Base-by-base conservation (phyloP, 2,113 vertebrate genomes). In the Canis aureus region DNA sequence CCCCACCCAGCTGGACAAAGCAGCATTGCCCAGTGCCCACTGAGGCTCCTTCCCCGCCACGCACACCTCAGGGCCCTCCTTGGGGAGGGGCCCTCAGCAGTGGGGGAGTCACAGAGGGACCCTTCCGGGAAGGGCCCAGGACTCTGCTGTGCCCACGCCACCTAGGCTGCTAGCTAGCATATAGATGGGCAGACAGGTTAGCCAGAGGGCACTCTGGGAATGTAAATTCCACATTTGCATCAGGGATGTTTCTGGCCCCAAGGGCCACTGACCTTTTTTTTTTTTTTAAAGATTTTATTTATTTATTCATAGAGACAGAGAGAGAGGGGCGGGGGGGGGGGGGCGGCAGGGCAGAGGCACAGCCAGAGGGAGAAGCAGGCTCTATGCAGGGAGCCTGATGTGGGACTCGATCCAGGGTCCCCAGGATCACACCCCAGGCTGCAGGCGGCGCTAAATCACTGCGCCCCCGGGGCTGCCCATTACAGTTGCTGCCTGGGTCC, bases 191-290 rank as follows among this genome's bases (percentile, higher is more conserved):
- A 10, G 84, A 83, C 85, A 5, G 73, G 76, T 71, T 0, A 89
- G 96, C 93, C 97, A 93, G 95, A 81, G 22, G 97, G 81, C 93
- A 55, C 79, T 76, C 60, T 78, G 7, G 35, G 89, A 96, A 86
- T 96, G 97, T 98, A 98, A 98, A 98, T 98, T 97, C 82, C 97
- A 97, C 98, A 96, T 98, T 98, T 97, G 96, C 97, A 98, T 98
- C 11, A 4, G 71, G 89, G 81, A 59, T 64, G 89, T 15, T 96
- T 86, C 64, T 2, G 29, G 96, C 64, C 94, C 95, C 91, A 23
- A 27, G 91, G 78, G 87, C 97, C 4, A 16, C 89, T 98, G 98
- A 97, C 97, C 93, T 98, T 97, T 43, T 43, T 43, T 43, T 43
- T 43, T 43, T 43, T 1, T 43, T 1, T 43, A 6, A 43, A 43